Evolutionary conservation across 1,140 invertebrate genomes (phyloP), one percentile per base, ranked within the genome.

Genomic region (Ylistrum balloti): DNA sequence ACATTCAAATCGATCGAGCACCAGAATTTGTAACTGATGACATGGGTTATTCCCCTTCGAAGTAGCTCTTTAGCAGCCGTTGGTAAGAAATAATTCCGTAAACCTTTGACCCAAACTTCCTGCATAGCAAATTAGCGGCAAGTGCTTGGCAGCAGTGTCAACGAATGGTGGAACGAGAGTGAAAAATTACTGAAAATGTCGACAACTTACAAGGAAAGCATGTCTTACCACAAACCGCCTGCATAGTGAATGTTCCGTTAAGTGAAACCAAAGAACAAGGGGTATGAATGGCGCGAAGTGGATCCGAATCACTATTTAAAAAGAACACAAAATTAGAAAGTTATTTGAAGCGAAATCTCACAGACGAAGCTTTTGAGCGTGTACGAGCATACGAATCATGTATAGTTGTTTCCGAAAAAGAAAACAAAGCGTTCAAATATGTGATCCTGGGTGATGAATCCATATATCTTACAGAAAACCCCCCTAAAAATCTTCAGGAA

Each of bases 311-410:
- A 32, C 56, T 93, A 74, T 91, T 91, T 85, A 96, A 95, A 90
- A 95, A 94, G 88, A 95, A 95, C 93, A 94, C 92, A 90, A 95
- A 96, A 92, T 94, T 96, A 48, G 95, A 96, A 89, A 94, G 95
- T 93, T 96, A 95, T 93, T 92, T 96, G 13, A 96, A 95, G 87
- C 90, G 93, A 87, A 90, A 93, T 33, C 48, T 96, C 28, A 92
- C 95, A 33, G 94, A 95, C 32, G 94, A 96, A 85, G 93, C 93
- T 13, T 95, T 94, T 90, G 95, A 96, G 86, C 91, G 95, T 88
- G 94, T 96, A 45, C 94, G 96, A n/a, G 95, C 94, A 15, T 96
- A 96, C 88, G 96, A 96, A 90, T 94, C 95, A 20, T 96, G 95
- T 89, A 95, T 96, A 90, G 94, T 96, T 87, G 93, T 95, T 17